phyloP scores from a whole-genome alignment of 2,888 invertebrate genomes.

The Hypomecis punctinalis region DNA sequence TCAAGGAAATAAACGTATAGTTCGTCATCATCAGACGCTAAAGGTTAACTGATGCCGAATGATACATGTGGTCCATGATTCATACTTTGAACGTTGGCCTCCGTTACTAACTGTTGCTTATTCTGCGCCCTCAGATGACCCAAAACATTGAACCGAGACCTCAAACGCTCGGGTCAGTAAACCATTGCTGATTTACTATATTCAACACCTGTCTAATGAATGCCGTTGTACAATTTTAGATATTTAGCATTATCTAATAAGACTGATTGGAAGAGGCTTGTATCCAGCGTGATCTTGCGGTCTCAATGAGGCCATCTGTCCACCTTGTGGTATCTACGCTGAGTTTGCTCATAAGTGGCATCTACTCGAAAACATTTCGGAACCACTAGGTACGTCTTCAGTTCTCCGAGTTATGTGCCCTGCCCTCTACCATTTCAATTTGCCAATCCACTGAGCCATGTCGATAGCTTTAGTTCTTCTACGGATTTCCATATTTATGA shows the following conservation, averaged over 20 bases:
- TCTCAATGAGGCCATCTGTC: too few species aligned
- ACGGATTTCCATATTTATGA: too few species aligned
- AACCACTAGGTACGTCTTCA: too few species aligned
- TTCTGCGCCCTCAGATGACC: slow-evolving; percentile 25
- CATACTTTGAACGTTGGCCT: slow-evolving; percentile 18
- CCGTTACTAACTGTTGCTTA: slow-evolving; percentile 9
- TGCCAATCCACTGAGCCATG: too few species aligned
- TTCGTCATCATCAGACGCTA: slow-evolving; percentile 5
- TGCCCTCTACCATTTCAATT: too few species aligned
- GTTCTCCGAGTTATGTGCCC: too few species aligned
- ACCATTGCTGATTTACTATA: slow-evolving; percentile 25
- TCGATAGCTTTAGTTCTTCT: too few species aligned
- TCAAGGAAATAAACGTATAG: slow-evolving; percentile 1
- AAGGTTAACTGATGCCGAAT: slow-evolving; percentile 10
- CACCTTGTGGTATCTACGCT: too few species aligned
- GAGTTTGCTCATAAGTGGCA: too few species aligned
- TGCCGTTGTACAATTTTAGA: slow-evolving; percentile 5
- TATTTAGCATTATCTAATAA: background rate
- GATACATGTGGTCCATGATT: slow-evolving; percentile 13
- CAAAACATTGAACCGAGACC: slow-evolving; percentile 34
- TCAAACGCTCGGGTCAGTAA: slow-evolving; percentile 34
- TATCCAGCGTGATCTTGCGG: too few species aligned
- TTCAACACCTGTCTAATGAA: slow-evolving; percentile 16
- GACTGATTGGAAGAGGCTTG: too few species aligned
- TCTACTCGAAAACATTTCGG: too few species aligned